phyloP scores from a whole-genome alignment of 2,888 invertebrate species.

The Lycaena phlaeas region DNA sequence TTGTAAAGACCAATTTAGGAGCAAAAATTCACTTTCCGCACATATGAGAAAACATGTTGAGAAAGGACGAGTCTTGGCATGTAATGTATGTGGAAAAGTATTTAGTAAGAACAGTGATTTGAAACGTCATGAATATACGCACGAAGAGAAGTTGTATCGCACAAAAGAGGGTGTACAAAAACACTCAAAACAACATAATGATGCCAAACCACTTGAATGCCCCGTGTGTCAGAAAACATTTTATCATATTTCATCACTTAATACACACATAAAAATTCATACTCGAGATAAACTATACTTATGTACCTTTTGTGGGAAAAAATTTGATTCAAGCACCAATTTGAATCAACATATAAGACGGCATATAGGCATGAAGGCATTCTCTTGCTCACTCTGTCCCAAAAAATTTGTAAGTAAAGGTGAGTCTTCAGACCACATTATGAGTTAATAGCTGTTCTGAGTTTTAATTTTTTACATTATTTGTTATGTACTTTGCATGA shows the following conservation, averaged over 20 bases:
- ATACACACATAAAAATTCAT: slow-evolving; percentile 62
- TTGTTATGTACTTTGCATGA: no score
- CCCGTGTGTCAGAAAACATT: slow-evolving; percentile 50
- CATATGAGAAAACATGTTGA: slow-evolving; percentile 50
- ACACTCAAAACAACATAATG: slow-evolving; percentile 51
- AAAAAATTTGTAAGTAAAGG: slow-evolving; percentile 70
- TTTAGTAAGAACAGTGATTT: slow-evolving; percentile 59
- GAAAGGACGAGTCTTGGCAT: slow-evolving; percentile 46
- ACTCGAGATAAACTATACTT: slow-evolving; percentile 53
- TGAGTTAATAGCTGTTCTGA: no score
- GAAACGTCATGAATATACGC: slow-evolving; percentile 54
- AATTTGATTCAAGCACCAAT: slow-evolving; percentile 66
- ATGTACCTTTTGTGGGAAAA: slow-evolving; percentile 70
- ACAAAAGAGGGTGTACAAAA: slow-evolving; percentile 36
- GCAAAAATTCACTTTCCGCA: slow-evolving; percentile 46
- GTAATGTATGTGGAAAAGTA: slow-evolving; percentile 44
- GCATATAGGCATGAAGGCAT: slow-evolving; percentile 64
- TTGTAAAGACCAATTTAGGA: slow-evolving; percentile 39
- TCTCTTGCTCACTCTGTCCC: slow-evolving; percentile 68
- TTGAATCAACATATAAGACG: slow-evolving; percentile 69
- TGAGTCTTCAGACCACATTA: no score
- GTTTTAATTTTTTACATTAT: no score
- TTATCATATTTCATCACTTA: slow-evolving; percentile 57
- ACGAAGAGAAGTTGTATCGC: slow-evolving; percentile 44
- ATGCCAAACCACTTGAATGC: slow-evolving; percentile 42